These are phyloP conservation scores for Coryphaenoides rupestris DNA, from an alignment of 2,113 vertebrate species.

Conservation along the genomic window DNA sequence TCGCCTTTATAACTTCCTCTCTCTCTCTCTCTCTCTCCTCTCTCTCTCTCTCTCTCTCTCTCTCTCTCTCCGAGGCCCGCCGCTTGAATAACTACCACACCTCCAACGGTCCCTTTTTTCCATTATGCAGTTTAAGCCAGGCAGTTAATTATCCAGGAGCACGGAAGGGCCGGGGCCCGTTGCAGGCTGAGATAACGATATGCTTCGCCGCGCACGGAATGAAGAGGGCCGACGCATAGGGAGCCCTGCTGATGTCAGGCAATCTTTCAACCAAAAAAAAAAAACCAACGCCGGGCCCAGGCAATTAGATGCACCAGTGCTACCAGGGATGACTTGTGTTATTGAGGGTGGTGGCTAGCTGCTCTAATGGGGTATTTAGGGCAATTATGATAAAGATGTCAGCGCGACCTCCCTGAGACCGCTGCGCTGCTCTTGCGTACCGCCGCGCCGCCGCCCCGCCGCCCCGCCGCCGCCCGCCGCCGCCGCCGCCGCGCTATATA, in stretches of 20 bases:
- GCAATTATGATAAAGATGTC: conserved; percentile 76
- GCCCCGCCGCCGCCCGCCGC: no score
- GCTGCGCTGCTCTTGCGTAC: conserved; percentile 59
- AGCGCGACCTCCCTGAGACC: conserved; percentile 57
- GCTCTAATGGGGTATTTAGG: conserved; percentile 73
- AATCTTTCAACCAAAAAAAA: conserved; percentile 67
- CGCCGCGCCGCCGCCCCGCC: no score
- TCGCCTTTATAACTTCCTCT: conserved; percentile 52
- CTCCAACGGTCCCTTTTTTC: conserved; percentile 57
- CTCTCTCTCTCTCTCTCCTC: no score
- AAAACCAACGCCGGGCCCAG: conserved; percentile 49
- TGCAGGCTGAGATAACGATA: conserved; percentile 72
- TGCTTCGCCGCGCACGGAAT: conserved; percentile 74
- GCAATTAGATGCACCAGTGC: conserved; percentile 78
- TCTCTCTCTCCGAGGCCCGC: no score
- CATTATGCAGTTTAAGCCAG: conserved; percentile 72
- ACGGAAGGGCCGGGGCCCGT: conserved; percentile 64
- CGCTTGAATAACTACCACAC: conserved; percentile 63
- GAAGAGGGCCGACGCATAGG: conserved; percentile 65
- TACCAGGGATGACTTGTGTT: conserved; percentile 68
- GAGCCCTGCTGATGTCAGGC: conserved; percentile 68
- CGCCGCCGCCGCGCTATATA: no score
- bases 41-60: no score
- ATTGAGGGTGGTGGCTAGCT: conserved; percentile 69
- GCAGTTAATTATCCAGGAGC: conserved; percentile 77